Percentiles rank a stretch among this genome's conserved stretches.
Conservation (phyloP, 2,797 vertebrate genomes). For the Microtus californicus region DNA sequence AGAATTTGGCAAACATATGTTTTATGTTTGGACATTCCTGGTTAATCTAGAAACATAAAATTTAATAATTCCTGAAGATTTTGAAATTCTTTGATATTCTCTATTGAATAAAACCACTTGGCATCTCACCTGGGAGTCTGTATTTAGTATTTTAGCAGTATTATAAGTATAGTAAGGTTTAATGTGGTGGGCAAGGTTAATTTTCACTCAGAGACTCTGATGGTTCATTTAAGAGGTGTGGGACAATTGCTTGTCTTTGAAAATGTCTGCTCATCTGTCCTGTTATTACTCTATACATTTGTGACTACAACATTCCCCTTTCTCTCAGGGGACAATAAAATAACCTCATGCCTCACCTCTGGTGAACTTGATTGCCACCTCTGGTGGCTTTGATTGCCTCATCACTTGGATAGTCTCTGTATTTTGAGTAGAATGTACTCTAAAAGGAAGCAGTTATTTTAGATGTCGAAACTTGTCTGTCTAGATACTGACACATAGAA, state of each 20-base stretch:
- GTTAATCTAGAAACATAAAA: not conserved
- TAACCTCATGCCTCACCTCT: rapidly evolving
- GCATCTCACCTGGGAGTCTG: not conserved
- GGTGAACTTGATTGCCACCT: not conserved
- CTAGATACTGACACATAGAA: not conserved
- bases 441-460: not conserved
- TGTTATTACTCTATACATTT: not conserved
- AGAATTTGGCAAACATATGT: not conserved
- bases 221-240: no score
- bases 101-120: not conserved
- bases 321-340: not conserved
- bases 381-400: not conserved
- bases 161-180: not conserved
- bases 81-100: not conserved
- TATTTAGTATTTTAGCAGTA: not conserved
- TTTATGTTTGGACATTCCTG: not conserved
- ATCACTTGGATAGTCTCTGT: not conserved
- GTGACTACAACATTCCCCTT: not conserved
- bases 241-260: not conserved
- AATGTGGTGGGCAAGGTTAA: not conserved
- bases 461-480: not conserved
- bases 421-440: not conserved
- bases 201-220: not conserved
- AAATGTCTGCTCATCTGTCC: not conserved
- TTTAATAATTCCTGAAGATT: not conserved